Evolutionary conservation across 2,113 vertebrate species (phyloP).

Genomic region (Callipepla squamata): DNA sequence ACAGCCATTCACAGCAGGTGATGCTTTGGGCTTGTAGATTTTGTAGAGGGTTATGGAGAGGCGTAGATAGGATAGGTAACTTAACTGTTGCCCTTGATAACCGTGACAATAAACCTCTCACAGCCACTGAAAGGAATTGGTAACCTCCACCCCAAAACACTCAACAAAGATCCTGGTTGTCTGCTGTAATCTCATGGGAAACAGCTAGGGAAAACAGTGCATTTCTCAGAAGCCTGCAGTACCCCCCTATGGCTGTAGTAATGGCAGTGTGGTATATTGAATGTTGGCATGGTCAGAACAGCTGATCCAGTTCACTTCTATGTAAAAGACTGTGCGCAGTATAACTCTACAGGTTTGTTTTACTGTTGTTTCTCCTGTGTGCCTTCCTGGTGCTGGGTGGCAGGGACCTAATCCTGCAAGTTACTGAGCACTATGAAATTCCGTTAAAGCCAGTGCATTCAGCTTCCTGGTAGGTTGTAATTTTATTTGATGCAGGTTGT

Average conservation of each 20-base stretch:
- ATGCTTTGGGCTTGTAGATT: neutral
- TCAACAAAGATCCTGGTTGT: neutral
- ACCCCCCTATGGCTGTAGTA: neutral
- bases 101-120: rapidly evolving
- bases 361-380: neutral
- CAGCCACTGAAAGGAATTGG: neutral
- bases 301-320: neutral
- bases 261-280: neutral
- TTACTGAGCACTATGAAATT: constrained; percentile 56
- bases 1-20: neutral
- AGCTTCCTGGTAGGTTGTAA: neutral
- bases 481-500: constrained; percentile 41
- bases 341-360: neutral
- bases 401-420: constrained; percentile 23
- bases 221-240: neutral
- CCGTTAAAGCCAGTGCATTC: constrained; percentile 7
- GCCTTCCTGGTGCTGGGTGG: neutral
- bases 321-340: neutral
- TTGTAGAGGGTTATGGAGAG: neutral
- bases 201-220: neutral
- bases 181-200: neutral
- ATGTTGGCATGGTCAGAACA: neutral
- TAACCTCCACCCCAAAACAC: neutral
- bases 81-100: neutral
- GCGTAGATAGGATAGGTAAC: neutral